Base-by-base conservation (phyloP, 2,113 vertebrate species). In the Plotosus lineatus region DNA sequence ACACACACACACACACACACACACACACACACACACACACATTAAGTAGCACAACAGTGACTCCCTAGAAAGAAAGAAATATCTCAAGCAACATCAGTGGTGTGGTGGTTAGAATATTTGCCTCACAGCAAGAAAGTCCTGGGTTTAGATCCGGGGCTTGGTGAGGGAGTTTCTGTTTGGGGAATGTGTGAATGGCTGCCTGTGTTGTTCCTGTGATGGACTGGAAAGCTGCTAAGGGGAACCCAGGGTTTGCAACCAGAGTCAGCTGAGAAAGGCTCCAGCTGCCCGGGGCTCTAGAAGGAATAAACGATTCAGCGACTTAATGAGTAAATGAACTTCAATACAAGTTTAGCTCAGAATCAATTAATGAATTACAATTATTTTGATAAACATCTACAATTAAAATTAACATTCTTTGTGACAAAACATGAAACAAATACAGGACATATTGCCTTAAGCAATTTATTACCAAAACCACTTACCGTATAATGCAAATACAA, bases 1-100 rank as follows among this genome's bases (percentile, higher is more conserved):
- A 79, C 26, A 75, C 36, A 44, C 76, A 78, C 53, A 44, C 44
- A n/a, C 75, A 53, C 79, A 74, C 53, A 75, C 21, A 50, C 60
- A 44, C 73, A 79, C 46, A 71, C 38, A 66, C 61, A 72, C 33
- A 33, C 21, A 55, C 42, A 26, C 42, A 61, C 15, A 12, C 4
- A n/a, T 51, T 78, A 38, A 77, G 21, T 69, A 31, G 28, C 26
- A 82, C 31, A 15, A 19, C 17, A 50, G 44, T 5, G 6, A 50
- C 31, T 40, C 53, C 23, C 14, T 53, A 33, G 31, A 66, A 78
- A n/a, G 31, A 74, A 38, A 74, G 19, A 53, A 53, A 74, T 74
- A 77, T 63, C 33, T 63, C 17, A 76, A 26, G 26, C 33, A 76
- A 21, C n/a, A n/a, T n/a, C n/a, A n/a, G n/a, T n/a, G n/a, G n/a